These are phyloP conservation scores for Limnephilus rhombicus DNA, from an alignment of 2,888 invertebrate genomes.

Conservation along the genomic window DNA sequence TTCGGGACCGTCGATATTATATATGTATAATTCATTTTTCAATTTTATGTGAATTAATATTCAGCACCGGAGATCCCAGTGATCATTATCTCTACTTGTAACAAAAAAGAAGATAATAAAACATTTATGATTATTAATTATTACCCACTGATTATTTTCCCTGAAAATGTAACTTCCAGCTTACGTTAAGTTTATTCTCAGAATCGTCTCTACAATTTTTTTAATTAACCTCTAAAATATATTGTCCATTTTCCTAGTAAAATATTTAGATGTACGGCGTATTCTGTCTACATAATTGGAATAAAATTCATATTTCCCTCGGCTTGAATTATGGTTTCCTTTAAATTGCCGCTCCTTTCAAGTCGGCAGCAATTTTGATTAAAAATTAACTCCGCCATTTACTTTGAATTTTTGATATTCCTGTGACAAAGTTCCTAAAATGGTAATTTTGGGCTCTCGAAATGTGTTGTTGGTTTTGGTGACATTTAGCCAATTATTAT, in stretches of 20 bases:
- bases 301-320: neutral
- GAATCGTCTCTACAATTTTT: neutral
- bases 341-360: neutral
- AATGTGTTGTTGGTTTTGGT: neutral
- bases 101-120: too few relatives aligned
- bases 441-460: neutral
- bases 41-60: too few relatives aligned
- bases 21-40: too few relatives aligned
- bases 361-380: neutral
- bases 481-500: neutral
- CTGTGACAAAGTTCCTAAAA: neutral
- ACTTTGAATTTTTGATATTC: neutral
- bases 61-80: too few relatives aligned
- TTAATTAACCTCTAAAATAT: neutral
- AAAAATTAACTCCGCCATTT: neutral
- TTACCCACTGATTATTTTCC: neutral
- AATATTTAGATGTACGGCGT: neutral
- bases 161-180: neutral
- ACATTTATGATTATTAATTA: neutral
- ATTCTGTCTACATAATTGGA: neutral
- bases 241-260: neutral
- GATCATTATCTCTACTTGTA: too few relatives aligned
- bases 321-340: neutral
- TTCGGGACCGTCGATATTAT: too few relatives aligned
- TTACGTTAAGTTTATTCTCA: neutral